phyloP scores from a whole-genome alignment of 2,797 vertebrate species.

The Chelon labrosus region DNA sequence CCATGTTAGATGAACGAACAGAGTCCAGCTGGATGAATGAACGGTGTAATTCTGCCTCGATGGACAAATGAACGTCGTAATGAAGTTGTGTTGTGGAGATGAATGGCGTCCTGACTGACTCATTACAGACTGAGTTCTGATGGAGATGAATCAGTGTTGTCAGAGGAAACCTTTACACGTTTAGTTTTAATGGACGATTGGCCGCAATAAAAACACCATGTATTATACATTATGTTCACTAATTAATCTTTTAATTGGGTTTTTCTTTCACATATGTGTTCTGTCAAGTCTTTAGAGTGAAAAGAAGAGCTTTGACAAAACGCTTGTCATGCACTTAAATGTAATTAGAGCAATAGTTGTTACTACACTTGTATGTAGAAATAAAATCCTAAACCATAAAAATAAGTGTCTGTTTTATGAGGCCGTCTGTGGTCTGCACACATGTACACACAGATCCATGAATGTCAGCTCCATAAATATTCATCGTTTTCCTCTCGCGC shows the following conservation, averaged over 20 bases:
- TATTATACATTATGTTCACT: background rate
- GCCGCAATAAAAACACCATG: slow-evolving; percentile 18
- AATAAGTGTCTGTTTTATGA: background rate
- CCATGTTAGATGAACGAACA: slow-evolving; percentile 44
- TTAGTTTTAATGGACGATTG: slow-evolving; percentile 15
- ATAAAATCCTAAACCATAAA: background rate
- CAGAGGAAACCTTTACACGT: slow-evolving; percentile 29
- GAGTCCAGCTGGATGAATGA: slow-evolving; percentile 33
- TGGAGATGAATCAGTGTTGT: slow-evolving; percentile 37
- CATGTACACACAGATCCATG: background rate
- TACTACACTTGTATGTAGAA: background rate
- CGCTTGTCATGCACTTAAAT: no score
- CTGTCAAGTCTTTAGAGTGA: no score
- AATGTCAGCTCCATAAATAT: slow-evolving; percentile 36
- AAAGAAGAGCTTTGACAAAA: no score
- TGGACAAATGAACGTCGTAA: slow-evolving; percentile 40
- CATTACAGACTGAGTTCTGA: slow-evolving; percentile 30
- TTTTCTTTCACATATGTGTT: no score
- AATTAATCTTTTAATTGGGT: slow-evolving; percentile 10
- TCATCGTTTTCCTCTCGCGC: slow-evolving; percentile 23
- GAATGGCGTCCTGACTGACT: slow-evolving; percentile 40
- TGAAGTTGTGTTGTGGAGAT: slow-evolving; percentile 37
- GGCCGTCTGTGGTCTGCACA: background rate
- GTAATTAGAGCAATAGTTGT: no score
- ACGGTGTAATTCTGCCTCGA: slow-evolving; percentile 20